These are phyloP conservation scores for Meloe dianella DNA, from an alignment of 2,888 invertebrate genomes.

Conservation along the genomic window DNA sequence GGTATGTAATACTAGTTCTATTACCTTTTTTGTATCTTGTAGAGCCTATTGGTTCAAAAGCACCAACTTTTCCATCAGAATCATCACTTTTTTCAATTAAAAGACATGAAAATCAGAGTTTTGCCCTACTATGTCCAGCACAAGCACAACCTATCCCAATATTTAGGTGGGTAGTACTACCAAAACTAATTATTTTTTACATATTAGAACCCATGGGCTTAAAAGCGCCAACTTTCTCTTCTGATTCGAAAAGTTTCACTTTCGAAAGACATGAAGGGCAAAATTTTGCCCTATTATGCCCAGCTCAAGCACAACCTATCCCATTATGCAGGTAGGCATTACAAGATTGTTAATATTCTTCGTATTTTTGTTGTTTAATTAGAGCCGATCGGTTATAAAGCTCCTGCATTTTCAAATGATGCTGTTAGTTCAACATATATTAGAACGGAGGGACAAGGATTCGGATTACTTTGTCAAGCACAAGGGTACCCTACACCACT, in stretches of 20 bases:
- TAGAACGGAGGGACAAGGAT: constrained; percentile 54
- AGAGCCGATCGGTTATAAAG: constrained; percentile 65
- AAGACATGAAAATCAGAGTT: constrained; percentile 63
- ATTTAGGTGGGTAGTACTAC: constrained; percentile 67
- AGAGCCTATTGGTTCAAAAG: constrained; percentile 65
- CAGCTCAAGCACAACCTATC: constrained; percentile 73
- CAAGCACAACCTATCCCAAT: constrained; percentile 72
- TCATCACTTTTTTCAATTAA: constrained; percentile 61
- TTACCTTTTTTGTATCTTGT: constrained; percentile 23
- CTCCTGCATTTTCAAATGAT: constrained; percentile 60
- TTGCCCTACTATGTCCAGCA: constrained; percentile 77
- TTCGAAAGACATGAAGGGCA: constrained; percentile 58
- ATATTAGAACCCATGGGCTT: constrained; percentile 63
- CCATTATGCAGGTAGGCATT: constrained; percentile 72
- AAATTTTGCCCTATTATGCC: constrained; percentile 63
- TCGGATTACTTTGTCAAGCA: constrained; percentile 63
- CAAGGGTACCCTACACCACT: constrained; percentile 69
- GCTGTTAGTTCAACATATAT: constrained; percentile 61
- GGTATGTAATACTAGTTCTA: constrained; percentile 43
- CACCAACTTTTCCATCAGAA: constrained; percentile 60
- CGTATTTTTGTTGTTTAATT: constrained; percentile 51
- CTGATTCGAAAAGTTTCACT: constrained; percentile 60
- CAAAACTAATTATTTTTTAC: not conserved
- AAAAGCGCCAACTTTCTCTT: constrained; percentile 60
- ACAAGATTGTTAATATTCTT: constrained; percentile 39